Percentiles rank a stretch among this genome's conserved stretches.
Conservation (phyloP, 2,113 vertebrate species). For the Saccopteryx leptura region DNA sequence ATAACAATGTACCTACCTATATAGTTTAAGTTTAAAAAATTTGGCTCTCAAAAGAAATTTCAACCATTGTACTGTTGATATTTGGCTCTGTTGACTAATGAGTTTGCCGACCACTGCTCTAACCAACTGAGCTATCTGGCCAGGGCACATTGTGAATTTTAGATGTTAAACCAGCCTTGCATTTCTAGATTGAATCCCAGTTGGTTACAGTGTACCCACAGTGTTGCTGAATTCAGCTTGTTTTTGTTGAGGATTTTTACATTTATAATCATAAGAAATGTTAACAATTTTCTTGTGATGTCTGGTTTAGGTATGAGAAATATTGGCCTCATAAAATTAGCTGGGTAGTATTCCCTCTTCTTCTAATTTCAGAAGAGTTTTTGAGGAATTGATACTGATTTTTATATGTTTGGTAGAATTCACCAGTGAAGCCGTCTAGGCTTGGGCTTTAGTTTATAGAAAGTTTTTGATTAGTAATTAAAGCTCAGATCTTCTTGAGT, state of each 20-base stretch:
- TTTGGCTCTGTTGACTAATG: too few species aligned
- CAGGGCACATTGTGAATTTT: not conserved
- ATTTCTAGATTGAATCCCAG: constrained; percentile 2
- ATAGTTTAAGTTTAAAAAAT: too few species aligned
- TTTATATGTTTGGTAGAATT: constrained; percentile 36
- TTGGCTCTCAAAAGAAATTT: too few species aligned
- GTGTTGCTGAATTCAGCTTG: not conserved
- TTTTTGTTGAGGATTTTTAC: constrained; percentile 10
- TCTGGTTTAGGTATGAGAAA: constrained; percentile 1
- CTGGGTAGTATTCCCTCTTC: not conserved
- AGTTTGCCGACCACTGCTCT: too few species aligned
- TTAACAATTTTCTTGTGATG: constrained; percentile 16
- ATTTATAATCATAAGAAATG: not conserved
- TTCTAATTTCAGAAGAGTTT: constrained; percentile 11
- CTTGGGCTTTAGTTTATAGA: not conserved
- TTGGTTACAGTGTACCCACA: not conserved
- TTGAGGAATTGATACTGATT: not conserved
- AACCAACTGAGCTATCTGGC: too few species aligned
- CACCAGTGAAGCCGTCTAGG: not conserved
- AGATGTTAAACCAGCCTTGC: not conserved
- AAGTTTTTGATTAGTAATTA: constrained; percentile 30
- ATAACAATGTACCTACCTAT: too few species aligned
- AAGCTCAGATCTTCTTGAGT: constrained; percentile 29
- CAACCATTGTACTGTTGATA: too few species aligned
- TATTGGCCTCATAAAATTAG: not conserved